Evolutionary conservation across 2,113 vertebrate species (phyloP).

Genomic region (Alectura lathami): DNA sequence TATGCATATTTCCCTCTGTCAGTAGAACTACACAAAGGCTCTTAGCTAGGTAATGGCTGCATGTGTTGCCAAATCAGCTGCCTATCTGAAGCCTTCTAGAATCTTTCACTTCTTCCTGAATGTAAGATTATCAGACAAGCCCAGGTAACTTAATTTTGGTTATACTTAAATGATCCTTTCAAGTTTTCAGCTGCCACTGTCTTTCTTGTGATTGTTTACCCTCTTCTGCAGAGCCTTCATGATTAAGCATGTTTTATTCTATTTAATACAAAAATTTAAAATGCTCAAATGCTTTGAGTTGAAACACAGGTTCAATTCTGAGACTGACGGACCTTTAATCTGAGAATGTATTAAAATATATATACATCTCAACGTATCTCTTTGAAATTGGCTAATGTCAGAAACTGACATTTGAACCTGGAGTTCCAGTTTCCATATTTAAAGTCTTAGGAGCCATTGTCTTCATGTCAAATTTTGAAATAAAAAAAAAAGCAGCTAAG

Average conservation of each 20-base stretch:
- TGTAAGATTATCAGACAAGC: neutral
- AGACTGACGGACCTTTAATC: neutral
- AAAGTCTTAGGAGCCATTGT: neutral
- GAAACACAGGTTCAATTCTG: neutral
- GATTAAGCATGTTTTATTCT: neutral
- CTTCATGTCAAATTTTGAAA: neutral
- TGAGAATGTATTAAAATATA: neutral
- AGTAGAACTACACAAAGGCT: neutral
- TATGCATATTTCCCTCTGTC: neutral
- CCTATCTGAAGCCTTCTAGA: neutral
- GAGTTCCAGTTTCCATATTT: neutral
- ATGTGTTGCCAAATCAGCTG: neutral
- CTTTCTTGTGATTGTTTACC: neutral
- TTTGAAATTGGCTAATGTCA: neutral
- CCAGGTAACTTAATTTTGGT: neutral
- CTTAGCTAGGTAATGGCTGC: neutral
- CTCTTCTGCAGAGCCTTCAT: neutral
- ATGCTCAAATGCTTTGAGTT: neutral
- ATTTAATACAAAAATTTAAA: neutral
- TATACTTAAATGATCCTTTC: neutral
- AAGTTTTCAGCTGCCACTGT: neutral
- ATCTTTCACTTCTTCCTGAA: neutral
- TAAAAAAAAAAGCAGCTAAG: neutral
- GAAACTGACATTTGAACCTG: neutral
- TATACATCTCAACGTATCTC: accelerated